Evolutionary conservation across 1,140 invertebrate genomes (phyloP).

Genomic region (Trichomalopsis sarcophagae): DNA sequence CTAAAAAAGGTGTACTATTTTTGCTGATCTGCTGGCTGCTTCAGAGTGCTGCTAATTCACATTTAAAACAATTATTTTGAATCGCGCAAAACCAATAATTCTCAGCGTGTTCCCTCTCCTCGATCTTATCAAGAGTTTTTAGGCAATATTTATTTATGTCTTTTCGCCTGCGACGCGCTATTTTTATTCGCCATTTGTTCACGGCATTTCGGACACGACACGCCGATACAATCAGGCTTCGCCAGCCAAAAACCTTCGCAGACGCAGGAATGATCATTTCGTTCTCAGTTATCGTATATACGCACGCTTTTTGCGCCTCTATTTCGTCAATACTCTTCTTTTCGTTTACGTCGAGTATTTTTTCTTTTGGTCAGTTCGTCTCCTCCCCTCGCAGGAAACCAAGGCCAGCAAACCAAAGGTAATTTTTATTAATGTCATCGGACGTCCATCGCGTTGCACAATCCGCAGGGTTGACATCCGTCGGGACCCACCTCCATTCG

Average conservation of each 20-base stretch:
- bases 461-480: background rate
- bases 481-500: conserved; percentile 13
- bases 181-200: background rate
- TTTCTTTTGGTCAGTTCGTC: background rate
- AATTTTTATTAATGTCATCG: background rate
- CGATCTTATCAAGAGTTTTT: no score
- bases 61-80: background rate
- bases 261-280: conserved; percentile 53
- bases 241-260: conserved; percentile 51
- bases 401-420: background rate
- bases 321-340: background rate
- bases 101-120: no score
- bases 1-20: background rate
- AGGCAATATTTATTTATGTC: background rate
- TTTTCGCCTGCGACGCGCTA: background rate
- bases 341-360: background rate
- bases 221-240: background rate
- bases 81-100: background rate
- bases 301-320: background rate
- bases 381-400: background rate
- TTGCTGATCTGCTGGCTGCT: background rate
- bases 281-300: conserved; percentile 53
- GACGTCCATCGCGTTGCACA: background rate
- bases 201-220: background rate
- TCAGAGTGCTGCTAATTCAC: background rate